Base-by-base conservation (phyloP, 2,797 vertebrate genomes). In the Pogonophryne albipinna region DNA sequence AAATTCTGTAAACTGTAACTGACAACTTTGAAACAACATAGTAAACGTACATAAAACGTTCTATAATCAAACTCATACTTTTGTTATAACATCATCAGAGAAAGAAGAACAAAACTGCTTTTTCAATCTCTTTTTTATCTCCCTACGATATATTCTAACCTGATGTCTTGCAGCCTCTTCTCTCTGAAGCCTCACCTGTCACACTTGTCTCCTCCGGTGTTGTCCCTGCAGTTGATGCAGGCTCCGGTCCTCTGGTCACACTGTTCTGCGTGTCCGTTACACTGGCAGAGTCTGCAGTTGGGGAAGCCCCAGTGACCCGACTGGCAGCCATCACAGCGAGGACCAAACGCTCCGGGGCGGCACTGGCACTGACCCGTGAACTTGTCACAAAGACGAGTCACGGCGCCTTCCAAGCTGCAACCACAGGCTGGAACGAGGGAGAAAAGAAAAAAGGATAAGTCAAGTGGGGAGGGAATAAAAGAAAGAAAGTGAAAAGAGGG, bases 291-390 rank as follows among this genome's bases (percentile, higher is more conserved):
- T 49, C 89, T 93, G 90, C 98, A 99, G 82, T 78, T 85, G 0
- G 98, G 98, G 89, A 99, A 99, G 71, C 98, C 98, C 97, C 98
- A 99, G 92, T 99, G 93, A 16, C 97, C 96, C 0, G 87, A 88
- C 85, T 97, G 97, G 81, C 98, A 99, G 23, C 92, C 93, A 67
- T 99, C 96, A 0, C 98, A 99, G 38, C 83, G 96, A 23, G 82
- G 92, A 3, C 98, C 97, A 0, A 96, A 97, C 1, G 95, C 96
- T 1, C 97, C 97, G 0, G 96, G 82, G 0, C 93, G 96, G 71
- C 98, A 99, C 67, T 92, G 92, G 82, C 98, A 99, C 77, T 97
- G 97, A 9, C 98, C 98, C 0, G 92, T 95, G 81, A 86, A 61
- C 72, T 93, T 94, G 56, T 99, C 95, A 1, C 98, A 99, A 15